Conservation (phyloP, 2,888 invertebrate species). For the Drosophila pseudotakahashii region DNA sequence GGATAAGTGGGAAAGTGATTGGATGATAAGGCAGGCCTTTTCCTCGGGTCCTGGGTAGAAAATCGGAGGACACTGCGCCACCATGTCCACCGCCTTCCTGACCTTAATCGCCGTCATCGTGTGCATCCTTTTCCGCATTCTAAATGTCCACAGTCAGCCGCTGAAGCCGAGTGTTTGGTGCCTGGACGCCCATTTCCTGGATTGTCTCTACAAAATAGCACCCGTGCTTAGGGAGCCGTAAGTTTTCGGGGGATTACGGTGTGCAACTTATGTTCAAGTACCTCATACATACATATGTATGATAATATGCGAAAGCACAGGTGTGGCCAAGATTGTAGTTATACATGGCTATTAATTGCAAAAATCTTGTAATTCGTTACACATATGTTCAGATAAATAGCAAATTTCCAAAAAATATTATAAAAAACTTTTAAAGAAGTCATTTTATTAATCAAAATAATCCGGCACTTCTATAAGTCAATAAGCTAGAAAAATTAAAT, state of each 20-base stretch:
- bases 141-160: slow-evolving; percentile 93
- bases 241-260: slow-evolving; percentile 85
- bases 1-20: slow-evolving; percentile 22
- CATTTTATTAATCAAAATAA: no score
- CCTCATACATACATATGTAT: neutral
- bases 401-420: no score
- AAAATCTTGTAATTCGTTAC: neutral
- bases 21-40: slow-evolving; percentile 22
- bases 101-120: slow-evolving; percentile 92
- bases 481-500: no score
- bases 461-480: no score
- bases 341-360: neutral
- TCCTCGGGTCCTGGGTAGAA: slow-evolving; percentile 27
- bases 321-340: slow-evolving; percentile 8
- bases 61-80: slow-evolving; percentile 4
- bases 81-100: slow-evolving; percentile 92
- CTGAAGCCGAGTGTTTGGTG: slow-evolving; percentile 91
- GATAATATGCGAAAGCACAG: neutral
- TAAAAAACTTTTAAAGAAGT: no score
- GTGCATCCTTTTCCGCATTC: slow-evolving; percentile 92
- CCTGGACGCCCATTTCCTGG: slow-evolving; percentile 90
- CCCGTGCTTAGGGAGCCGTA: slow-evolving; percentile 92
- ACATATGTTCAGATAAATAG: no score
- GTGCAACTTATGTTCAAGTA: neutral
- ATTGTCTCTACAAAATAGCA: slow-evolving; percentile 91